Evolutionary conservation across 92 coral and sea anemone species (phyloP).

Genomic region (Paragorgia papillata): DNA sequence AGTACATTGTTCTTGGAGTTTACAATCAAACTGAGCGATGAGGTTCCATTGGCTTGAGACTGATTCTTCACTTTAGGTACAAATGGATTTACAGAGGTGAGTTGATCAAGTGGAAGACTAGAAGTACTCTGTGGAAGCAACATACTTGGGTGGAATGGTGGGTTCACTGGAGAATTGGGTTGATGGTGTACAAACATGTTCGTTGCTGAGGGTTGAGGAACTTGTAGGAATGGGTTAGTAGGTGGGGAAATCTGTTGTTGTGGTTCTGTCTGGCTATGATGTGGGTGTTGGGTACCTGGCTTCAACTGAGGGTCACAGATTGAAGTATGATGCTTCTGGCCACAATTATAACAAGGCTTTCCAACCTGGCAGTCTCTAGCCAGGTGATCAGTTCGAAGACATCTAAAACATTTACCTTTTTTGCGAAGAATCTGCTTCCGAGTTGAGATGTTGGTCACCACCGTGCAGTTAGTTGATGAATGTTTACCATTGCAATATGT

Average conservation of each 20-base stretch:
- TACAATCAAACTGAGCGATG: conserved; percentile 4
- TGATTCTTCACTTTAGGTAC: background rate
- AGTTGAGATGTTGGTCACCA: conserved; percentile 18
- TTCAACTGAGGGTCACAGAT: conserved; percentile 11
- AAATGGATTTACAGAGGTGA: background rate
- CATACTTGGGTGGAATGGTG: conserved; percentile 4
- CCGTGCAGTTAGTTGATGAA: conserved; percentile 7
- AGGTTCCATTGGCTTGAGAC: conserved; percentile 31
- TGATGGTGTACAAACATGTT: conserved; percentile 28
- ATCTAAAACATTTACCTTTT: conserved; percentile 32
- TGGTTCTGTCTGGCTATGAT: background rate
- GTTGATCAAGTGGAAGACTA: conserved; percentile 4
- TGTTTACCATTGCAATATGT: conserved; percentile 30
- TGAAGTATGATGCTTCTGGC: conserved; percentile 22
- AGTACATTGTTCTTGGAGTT: conserved; percentile 36
- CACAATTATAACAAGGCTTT: conserved; percentile 30
- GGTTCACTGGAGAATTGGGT: background rate
- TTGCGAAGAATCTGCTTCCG: too few relatives aligned
- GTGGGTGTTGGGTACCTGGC: background rate
- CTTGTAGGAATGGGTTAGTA: background rate
- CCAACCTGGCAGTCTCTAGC: conserved; percentile 11
- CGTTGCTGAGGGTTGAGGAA: conserved; percentile 2
- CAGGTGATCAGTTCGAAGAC: conserved; percentile 17
- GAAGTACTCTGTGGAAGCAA: background rate
- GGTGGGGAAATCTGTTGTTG: background rate